A percentile compares a stretch with the other conserved stretches of the same genome.
Conservation (phyloP, 2,888 invertebrate species). For the Campoplex capitator region DNA sequence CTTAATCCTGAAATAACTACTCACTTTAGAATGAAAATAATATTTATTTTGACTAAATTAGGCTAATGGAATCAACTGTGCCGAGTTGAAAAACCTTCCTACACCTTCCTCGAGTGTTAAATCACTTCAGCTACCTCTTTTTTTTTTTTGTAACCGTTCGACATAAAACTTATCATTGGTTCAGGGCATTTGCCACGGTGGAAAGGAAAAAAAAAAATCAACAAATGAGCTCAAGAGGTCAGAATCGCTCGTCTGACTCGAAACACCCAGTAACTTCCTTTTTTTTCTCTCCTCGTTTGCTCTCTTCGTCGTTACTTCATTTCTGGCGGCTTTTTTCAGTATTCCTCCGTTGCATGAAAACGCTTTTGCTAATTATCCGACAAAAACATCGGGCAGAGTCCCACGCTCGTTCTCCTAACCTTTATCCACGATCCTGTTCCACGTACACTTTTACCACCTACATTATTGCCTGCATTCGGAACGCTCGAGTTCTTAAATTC, state of each 20-base stretch:
- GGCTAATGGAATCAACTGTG: not conserved
- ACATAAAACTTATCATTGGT: slow-evolving; percentile 1
- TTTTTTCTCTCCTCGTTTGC: slow-evolving; percentile 9
- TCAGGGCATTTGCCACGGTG: not conserved
- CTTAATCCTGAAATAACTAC: not conserved
- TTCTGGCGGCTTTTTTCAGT: slow-evolving; percentile 21
- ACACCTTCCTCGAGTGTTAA: not conserved
- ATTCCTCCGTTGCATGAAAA: slow-evolving; percentile 72
- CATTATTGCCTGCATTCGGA: slow-evolving; percentile 18
- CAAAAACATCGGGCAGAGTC: slow-evolving; percentile 79
- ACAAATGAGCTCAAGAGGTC: slow-evolving; percentile 15
- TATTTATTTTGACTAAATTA: not conserved
- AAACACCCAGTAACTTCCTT: slow-evolving; percentile 30
- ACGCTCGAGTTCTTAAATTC: not conserved
- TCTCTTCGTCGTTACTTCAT: slow-evolving; percentile 31
- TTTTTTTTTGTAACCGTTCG: not conserved
- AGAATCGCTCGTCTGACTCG: slow-evolving; percentile 4
- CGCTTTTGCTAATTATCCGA: slow-evolving; percentile 82
- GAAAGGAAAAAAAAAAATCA: not conserved
- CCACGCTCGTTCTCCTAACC: slow-evolving; percentile 72
- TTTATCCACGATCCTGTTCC: slow-evolving; percentile 7
- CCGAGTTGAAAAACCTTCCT: not conserved
- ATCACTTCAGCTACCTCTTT: slow-evolving; percentile 1
- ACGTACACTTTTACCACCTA: not conserved
- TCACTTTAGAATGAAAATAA: not conserved